Base-by-base conservation (phyloP, 2,888 invertebrate species). In the Azorinus chamasolen region DNA sequence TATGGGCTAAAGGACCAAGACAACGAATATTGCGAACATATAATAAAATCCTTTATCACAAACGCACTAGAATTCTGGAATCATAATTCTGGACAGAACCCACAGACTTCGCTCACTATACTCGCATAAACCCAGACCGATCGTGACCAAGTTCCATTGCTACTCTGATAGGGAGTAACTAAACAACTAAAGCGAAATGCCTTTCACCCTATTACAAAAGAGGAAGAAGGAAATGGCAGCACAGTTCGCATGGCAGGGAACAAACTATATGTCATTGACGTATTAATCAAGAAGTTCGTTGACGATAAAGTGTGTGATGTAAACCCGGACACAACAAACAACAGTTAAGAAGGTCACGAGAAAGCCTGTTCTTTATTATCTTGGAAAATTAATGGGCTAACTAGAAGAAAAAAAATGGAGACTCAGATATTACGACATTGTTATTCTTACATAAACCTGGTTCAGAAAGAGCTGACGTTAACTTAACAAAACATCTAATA, bases 131-230 rank as follows among this genome's bases (percentile, higher is more conserved):
- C n/a, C 45, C 10, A 8, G 71, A 4, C 63, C 71, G 0, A 71
- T 71, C 16, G 71, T 71, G 16, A 58, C 25, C 1, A 63, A 71
- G 41, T 63, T 63, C 25, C 71, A 71, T 24, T 41, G 51, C 45
- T 63, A 50, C 20, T n/a, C 18, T 1, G 58, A 71, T 2, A 22
- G 71, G 43, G 71, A 71, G 41, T 6, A 4, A n/a, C 45, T 71
- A 4, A 22, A 41, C 46, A 22, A 41, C 6, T 39, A 27, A 39
- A 43, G 2, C 37, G 69, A 37, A 69, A 53, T 53, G 43, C 61
- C 18, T 45, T 58, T 18, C 24, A 27, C 20, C 32, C 20, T 16
- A 50, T 39, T 6, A 58, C 51, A 24, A 45, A 59, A 53, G 4
- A 46, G 16, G 20, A 61, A 27, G n/a, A n/a, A n/a, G n/a, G n/a